A percentile compares a stretch with the other conserved stretches of the same genome.
phyloP scores from a whole-genome alignment of 2,113 vertebrate species.

The Bos javanicus region DNA sequence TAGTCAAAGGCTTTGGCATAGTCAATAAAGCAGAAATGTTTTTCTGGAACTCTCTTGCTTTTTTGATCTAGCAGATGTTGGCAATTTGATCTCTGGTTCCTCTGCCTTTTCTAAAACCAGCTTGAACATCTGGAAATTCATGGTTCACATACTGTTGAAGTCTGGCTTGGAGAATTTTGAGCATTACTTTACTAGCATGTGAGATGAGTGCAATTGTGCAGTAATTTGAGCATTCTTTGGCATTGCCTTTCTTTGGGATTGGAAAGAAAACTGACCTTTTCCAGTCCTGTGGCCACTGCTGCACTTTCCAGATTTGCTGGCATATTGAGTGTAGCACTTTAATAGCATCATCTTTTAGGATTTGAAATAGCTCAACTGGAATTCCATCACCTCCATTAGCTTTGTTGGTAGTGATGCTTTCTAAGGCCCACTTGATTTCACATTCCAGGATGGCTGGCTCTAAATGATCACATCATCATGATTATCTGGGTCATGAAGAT shows the following conservation, averaged over 20 bases:
- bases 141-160: neutral
- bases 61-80: neutral
- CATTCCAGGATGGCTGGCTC: neutral
- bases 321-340: too few species aligned
- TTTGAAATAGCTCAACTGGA: too few species aligned
- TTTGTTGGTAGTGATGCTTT: too few species aligned
- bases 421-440: neutral
- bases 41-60: neutral
- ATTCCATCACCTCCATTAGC: too few species aligned
- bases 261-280: neutral
- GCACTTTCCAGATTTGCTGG: too few species aligned
- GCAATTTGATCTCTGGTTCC: neutral
- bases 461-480: neutral
- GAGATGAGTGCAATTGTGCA: neutral
- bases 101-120: neutral
- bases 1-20: neutral
- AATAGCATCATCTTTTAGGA: too few species aligned
- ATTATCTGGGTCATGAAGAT: neutral
- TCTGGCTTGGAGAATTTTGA: neutral
- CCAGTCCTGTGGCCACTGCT: too few species aligned
- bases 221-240: neutral
- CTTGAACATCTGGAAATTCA: neutral
- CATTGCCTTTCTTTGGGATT: neutral
- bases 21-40: neutral
- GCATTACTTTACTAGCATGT: neutral